phyloP scores from a whole-genome alignment of 2,888 invertebrate genomes.

The Terebella lapidaria region DNA sequence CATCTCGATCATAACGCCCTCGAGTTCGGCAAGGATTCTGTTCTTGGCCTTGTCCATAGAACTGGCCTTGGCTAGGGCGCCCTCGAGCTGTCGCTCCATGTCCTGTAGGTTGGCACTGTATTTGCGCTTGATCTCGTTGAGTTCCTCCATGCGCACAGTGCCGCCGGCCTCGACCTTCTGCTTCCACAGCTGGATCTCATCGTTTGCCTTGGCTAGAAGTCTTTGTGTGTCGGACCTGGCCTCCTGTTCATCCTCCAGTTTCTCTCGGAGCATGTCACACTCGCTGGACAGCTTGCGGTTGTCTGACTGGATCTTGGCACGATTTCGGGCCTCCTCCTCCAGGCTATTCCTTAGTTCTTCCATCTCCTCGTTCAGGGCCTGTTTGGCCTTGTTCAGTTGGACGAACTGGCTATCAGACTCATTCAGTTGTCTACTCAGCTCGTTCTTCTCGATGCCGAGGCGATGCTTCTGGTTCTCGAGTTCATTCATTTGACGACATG shows the following conservation, averaged over 20 bases:
- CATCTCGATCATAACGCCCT: slow-evolving; percentile 95
- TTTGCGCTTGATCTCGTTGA: slow-evolving; percentile 60
- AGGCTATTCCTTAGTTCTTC: slow-evolving; percentile 97
- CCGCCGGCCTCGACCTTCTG: slow-evolving; percentile 91
- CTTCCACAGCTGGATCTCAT: slow-evolving; percentile 95
- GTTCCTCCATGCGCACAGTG: slow-evolving; percentile 59
- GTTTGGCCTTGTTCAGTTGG: slow-evolving; percentile 86
- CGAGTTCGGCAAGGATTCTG: slow-evolving; percentile 92
- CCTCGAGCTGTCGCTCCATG: slow-evolving; percentile 95
- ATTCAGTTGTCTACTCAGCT: slow-evolving; percentile 92
- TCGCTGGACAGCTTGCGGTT: slow-evolving; percentile 99
- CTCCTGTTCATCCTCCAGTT: slow-evolving; percentile 98
- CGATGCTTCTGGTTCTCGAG: slow-evolving; percentile 81
- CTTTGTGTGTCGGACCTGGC: slow-evolving; percentile 98
- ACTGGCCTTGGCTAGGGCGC: slow-evolving; percentile 94
- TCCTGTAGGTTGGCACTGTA: slow-evolving; percentile 93
- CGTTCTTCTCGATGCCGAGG: slow-evolving; percentile 88
- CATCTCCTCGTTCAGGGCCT: slow-evolving; percentile 88
- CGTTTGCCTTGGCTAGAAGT: slow-evolving; percentile 97
- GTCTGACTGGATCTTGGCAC: slow-evolving; percentile 61
- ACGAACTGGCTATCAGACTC: slow-evolving; percentile 96
- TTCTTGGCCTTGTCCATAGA: slow-evolving; percentile 97
- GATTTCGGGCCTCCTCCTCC: slow-evolving; percentile 77
- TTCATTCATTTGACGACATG: slow-evolving; percentile 93
- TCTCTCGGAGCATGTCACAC: slow-evolving; percentile 96